phyloP scores from a whole-genome alignment of 2,888 invertebrate genomes.

The Hydriomena furcata region DNA sequence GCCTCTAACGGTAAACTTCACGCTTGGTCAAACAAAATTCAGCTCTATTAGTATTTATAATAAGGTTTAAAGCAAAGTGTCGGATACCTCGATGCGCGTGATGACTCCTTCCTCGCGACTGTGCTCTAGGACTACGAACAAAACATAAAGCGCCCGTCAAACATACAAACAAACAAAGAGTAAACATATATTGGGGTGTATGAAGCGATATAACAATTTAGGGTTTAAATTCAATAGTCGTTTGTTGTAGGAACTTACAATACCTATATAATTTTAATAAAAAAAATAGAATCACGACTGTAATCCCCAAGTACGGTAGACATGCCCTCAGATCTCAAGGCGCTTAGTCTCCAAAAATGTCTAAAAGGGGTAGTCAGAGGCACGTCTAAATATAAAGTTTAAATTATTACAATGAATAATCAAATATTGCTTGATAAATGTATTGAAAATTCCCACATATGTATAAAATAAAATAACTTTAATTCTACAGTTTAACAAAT shows the following conservation, averaged over 20 bases:
- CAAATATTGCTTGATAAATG: too few relatives aligned
- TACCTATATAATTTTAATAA: neutral
- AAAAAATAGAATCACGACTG: neutral
- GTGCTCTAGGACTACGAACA: constrained; percentile 84
- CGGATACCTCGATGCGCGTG: constrained; percentile 81
- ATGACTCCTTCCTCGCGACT: constrained; percentile 84
- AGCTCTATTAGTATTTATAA: constrained; percentile 15
- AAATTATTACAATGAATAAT: too few relatives aligned
- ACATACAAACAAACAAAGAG: constrained; percentile 70
- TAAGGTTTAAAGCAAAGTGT: constrained; percentile 73
- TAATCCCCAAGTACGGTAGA: too few relatives aligned
- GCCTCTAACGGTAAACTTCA: neutral
- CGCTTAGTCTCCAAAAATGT: too few relatives aligned
- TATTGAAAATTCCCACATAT: constrained; percentile 4
- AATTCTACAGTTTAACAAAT: neutral
- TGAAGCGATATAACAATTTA: constrained; percentile 44
- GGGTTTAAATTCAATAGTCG: constrained; percentile 3
- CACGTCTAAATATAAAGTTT: too few relatives aligned
- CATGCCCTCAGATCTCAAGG: too few relatives aligned
- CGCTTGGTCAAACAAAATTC: constrained; percentile 25
- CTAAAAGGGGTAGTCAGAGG: too few relatives aligned
- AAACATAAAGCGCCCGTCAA: constrained; percentile 81
- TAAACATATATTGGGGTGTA: constrained; percentile 58
- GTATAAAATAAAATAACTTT: neutral
- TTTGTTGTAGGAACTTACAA: neutral